Conservation (phyloP, 92 coral and sea anemone genomes). For the Parazoanthus atlanticus region DNA sequence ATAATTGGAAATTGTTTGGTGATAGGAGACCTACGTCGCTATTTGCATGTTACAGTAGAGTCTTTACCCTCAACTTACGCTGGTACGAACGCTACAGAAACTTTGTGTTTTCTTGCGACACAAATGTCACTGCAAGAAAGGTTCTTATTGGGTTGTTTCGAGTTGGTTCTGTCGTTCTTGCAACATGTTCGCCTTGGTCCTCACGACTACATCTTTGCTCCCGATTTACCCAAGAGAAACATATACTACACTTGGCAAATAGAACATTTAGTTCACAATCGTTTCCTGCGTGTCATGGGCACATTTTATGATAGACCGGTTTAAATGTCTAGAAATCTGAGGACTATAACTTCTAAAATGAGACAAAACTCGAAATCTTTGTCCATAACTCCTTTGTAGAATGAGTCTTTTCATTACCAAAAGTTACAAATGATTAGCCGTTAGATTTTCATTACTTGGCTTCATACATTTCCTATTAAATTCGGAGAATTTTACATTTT, state of each 20-base stretch:
- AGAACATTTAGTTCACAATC: too few species aligned
- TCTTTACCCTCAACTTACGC: not conserved
- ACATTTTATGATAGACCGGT: too few species aligned
- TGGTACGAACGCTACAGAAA: conserved; percentile 33
- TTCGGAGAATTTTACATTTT: too few species aligned
- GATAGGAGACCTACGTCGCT: not conserved
- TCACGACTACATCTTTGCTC: conserved; percentile 7
- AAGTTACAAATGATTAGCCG: too few species aligned
- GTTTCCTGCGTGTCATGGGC: too few species aligned
- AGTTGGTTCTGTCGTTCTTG: conserved; percentile 15
- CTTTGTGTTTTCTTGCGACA: conserved; percentile 25
- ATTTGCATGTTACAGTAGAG: conserved; percentile 17
- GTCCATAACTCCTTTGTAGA: too few species aligned
- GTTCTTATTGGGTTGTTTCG: conserved; percentile 9
- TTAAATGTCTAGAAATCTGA: too few species aligned
- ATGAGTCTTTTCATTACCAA: too few species aligned
- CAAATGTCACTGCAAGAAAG: conserved; percentile 21
- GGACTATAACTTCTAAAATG: too few species aligned
- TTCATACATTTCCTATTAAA: too few species aligned
- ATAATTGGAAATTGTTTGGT: not conserved
- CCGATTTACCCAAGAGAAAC: not conserved
- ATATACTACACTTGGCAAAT: conserved; percentile 2
- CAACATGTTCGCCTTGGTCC: conserved; percentile 7
- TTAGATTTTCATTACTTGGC: too few species aligned
- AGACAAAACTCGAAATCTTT: too few species aligned